Evolutionary conservation across 2,113 vertebrate species (phyloP).

Genomic region (Eclectus roratus): DNA sequence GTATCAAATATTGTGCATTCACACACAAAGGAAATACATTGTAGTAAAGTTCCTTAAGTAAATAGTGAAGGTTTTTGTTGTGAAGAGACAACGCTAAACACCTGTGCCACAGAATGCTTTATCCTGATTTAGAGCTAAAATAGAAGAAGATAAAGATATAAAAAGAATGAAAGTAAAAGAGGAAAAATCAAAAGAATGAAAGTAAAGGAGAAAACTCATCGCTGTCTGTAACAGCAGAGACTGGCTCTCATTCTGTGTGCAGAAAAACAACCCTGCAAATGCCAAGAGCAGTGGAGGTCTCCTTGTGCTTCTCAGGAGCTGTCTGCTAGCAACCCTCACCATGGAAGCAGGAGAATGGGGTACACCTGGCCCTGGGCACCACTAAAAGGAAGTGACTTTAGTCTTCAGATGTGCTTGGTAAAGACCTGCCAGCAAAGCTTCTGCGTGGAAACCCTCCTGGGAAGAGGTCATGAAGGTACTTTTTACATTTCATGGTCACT

Average conservation of each 20-base stretch:
- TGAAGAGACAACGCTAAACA: fast-evolving
- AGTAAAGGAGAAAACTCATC: background rate
- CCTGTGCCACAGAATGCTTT: background rate
- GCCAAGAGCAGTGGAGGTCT: background rate
- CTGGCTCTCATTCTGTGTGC: background rate
- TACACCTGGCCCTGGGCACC: background rate
- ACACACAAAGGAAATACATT: background rate
- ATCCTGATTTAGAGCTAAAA: background rate
- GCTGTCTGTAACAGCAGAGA: background rate
- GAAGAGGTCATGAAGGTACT: background rate
- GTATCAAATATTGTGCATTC: background rate
- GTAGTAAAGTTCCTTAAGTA: background rate
- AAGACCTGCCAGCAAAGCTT: background rate
- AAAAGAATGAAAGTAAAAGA: background rate
- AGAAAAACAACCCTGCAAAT: background rate
- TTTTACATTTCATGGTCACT: background rate
- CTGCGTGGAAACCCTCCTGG: background rate
- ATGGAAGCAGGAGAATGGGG: fast-evolving
- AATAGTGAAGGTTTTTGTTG: background rate
- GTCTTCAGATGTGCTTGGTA: background rate
- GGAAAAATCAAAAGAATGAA: background rate
- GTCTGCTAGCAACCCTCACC: background rate
- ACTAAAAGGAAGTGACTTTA: background rate
- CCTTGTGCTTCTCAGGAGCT: background rate
- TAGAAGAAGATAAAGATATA: background rate